Evolutionary conservation across 1,140 invertebrate species (phyloP).

Genomic region (Drepana arcuata): DNA sequence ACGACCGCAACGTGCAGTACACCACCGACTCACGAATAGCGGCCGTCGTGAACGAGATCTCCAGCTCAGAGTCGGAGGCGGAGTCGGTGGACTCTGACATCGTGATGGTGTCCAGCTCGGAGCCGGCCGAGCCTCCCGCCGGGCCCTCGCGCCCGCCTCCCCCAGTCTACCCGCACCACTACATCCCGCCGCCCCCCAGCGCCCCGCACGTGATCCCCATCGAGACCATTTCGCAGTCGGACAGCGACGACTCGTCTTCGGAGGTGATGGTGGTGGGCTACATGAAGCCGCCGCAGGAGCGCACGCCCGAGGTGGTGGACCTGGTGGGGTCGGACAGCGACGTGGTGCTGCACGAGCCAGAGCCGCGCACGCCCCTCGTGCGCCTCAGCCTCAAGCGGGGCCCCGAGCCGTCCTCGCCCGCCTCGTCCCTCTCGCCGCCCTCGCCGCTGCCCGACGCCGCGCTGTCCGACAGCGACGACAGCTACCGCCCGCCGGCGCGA

Average conservation of each 20-base stretch:
- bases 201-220: slow-evolving; percentile 46
- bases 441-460: no score
- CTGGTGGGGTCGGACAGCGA: slow-evolving; percentile 73
- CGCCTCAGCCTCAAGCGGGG: slow-evolving; percentile 24
- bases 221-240: slow-evolving; percentile 63
- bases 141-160: slow-evolving; percentile 36
- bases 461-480: slow-evolving; percentile 38
- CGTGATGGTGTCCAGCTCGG: slow-evolving; percentile 43
- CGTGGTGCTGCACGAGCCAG: slow-evolving; percentile 65
- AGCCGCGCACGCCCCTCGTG: slow-evolving; percentile 7
- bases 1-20: slow-evolving; percentile 76
- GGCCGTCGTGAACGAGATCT: slow-evolving; percentile 53
- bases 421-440: not conserved
- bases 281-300: slow-evolving; percentile 72
- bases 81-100: slow-evolving; percentile 57
- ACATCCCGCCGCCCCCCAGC: slow-evolving; percentile 20
- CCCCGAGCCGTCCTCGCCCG: slow-evolving; percentile 18
- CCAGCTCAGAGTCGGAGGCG: slow-evolving; percentile 55
- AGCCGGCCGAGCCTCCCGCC: slow-evolving; percentile 30
- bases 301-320: slow-evolving; percentile 74
- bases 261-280: slow-evolving; percentile 67
- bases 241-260: slow-evolving; percentile 57
- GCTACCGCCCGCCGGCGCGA: slow-evolving; percentile 25
- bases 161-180: slow-evolving; percentile 38
- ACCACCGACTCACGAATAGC: slow-evolving; percentile 44